Base-by-base conservation (phyloP, 2,888 invertebrate species). In the Sarcophaga rosellei region DNA sequence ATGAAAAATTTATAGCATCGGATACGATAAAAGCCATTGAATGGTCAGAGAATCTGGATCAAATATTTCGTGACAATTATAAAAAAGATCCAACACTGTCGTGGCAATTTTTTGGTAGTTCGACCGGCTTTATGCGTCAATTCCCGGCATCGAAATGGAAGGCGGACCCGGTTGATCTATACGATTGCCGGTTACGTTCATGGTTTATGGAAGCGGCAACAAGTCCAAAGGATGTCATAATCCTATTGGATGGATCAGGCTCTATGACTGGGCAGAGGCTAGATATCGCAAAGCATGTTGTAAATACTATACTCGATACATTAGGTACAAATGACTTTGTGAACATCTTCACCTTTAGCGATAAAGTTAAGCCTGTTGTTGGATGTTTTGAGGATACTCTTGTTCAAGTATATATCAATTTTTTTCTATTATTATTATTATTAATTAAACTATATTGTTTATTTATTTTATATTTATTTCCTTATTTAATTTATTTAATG, bases 131-230 rank as follows among this genome's bases (percentile, higher is more conserved):
- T 93, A 98, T 99, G 96, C 95, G 99, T 90, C 98, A 98, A 92
- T 99, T 97, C 94, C 99, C 99, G 94, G 97, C 97, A 68, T 95
- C 96, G 94, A 95, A 95, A 90, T 97, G 97, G 97, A 94, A 94
- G 88, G 95, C 95, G 89, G 95, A 96, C 90, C 96, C 96, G 72
- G 96, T 97, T 61, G 99, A 99, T 93, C 95, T 99, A 87, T 99
- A 97, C 93, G 99, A 99, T 93, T 99, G 98, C 92, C 95, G 99
- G 59, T 96, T 98, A 65, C 95, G 98, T 89, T 97, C 97, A 76
- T 99, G 99, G 99, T 99, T 98, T 93, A 98, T 99, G 93, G 98
- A 99, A 94, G 99, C 99, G 3, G 99, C 99, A 12, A 97, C 98
- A 11, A 98, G 98, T 92, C 98, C 99, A 1, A 99, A 99, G 94